phyloP scores from a whole-genome alignment of 2,797 vertebrate species.

The Enteromius afrohamiltoni region DNA sequence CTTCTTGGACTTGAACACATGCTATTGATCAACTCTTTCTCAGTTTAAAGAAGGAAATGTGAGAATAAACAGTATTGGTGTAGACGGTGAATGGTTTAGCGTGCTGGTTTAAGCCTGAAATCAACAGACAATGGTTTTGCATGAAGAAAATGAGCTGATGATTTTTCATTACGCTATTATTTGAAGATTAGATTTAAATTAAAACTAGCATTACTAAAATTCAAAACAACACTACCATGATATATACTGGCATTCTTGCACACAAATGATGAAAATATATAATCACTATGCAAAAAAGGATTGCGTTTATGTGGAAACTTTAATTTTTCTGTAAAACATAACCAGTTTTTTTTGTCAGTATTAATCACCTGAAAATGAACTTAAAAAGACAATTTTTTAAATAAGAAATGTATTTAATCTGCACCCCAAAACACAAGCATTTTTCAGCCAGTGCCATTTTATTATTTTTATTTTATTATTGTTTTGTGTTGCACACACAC shows the following conservation, averaged over 20 bases:
- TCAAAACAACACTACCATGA: background rate
- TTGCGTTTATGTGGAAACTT: background rate
- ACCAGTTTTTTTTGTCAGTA: background rate
- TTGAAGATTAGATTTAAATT: background rate
- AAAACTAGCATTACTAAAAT: background rate
- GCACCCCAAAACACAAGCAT: too few species aligned
- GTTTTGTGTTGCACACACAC: background rate
- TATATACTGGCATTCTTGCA: background rate
- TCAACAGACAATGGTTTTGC: background rate
- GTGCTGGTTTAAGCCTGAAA: background rate
- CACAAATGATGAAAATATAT: background rate
- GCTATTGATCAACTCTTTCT: background rate
- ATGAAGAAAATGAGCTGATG: background rate
- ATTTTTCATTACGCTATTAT: too few species aligned
- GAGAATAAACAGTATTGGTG: slow-evolving; percentile 1
- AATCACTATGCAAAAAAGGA: background rate
- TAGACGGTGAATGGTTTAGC: background rate
- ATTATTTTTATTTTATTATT: background rate
- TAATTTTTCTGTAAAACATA: background rate
- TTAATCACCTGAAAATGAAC: too few species aligned
- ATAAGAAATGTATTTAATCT: too few species aligned
- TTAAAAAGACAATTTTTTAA: too few species aligned
- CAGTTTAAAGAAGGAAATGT: background rate
- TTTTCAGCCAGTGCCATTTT: background rate
- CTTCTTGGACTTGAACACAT: background rate